These are phyloP conservation scores for Elanus axillaris DNA, from an alignment of 2,113 vertebrate genomes.

Conservation along the genomic window DNA sequence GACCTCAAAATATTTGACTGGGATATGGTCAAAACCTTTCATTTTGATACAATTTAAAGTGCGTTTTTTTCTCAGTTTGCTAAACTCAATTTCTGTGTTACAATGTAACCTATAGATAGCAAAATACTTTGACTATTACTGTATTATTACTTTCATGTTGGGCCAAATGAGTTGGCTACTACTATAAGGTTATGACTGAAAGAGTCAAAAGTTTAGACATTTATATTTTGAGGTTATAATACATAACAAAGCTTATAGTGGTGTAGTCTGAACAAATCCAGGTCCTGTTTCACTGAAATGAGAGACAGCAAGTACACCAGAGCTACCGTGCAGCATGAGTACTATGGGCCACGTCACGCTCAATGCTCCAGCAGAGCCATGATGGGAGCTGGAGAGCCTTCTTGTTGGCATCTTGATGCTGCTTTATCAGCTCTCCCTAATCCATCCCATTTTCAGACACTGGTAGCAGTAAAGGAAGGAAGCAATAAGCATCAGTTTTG, in stretches of 20 bases:
- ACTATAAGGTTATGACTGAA: neutral
- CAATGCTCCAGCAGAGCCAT: accelerated
- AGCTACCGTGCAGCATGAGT: accelerated
- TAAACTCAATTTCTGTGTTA: neutral
- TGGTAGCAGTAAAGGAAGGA: neutral
- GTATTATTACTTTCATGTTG: neutral
- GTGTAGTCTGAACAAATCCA: neutral
- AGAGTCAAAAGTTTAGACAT: neutral
- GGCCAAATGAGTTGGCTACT: neutral
- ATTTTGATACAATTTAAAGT: neutral
- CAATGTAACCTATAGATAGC: neutral
- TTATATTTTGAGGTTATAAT: neutral
- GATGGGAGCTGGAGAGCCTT: neutral
- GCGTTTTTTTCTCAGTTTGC: accelerated
- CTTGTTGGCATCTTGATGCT: neutral
- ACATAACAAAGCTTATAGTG: neutral
- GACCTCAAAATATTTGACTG: neutral
- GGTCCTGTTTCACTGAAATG: neutral
- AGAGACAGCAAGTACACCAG: neutral
- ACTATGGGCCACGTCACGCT: neutral
- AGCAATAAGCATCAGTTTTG: neutral
- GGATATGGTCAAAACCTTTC: neutral
- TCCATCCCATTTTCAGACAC: neutral
- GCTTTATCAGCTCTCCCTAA: neutral
- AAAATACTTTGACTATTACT: neutral